phyloP scores from a whole-genome alignment of 2,888 invertebrate species.

The Rhodophaea formosa region DNA sequence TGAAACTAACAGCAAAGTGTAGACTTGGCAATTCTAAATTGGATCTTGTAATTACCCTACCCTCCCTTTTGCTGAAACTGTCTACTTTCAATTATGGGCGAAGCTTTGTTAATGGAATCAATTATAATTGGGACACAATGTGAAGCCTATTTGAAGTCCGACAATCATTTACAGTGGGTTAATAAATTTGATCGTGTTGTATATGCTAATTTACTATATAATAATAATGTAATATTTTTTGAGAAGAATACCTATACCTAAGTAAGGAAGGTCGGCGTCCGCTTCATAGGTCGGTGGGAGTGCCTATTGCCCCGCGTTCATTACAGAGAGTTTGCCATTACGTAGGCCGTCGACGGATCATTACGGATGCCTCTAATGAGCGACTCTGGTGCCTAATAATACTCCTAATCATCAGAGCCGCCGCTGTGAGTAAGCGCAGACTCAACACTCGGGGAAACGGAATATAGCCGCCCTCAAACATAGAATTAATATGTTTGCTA shows the following conservation, averaged over 20 bases:
- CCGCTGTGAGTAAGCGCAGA: background rate
- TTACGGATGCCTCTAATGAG: constrained; percentile 53
- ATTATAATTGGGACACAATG: constrained; percentile 75
- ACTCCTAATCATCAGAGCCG: constrained; percentile 30
- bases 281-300: background rate
- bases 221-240: constrained; percentile 21
- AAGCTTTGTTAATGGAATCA: constrained; percentile 77
- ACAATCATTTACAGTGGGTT: constrained; percentile 51
- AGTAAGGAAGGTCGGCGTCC: constrained; percentile 5
- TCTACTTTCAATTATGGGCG: constrained; percentile 79
- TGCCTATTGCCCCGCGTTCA: constrained; percentile 38
- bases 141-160: constrained; percentile 54
- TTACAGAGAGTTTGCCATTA: constrained; percentile 43
- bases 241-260: background rate
- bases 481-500: background rate
- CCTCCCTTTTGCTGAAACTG: constrained; percentile 75
- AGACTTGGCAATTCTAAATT: constrained; percentile 82
- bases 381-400: constrained; percentile 44
- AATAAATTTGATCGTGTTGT: constrained; percentile 53
- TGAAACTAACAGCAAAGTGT: constrained; percentile 82
- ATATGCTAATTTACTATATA: constrained; percentile 30
- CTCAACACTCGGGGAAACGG: background rate
- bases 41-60: constrained; percentile 81
- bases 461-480: background rate
- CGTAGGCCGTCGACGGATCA: constrained; percentile 44